These are phyloP conservation scores for Sphinx pinastri DNA, from an alignment of 2,888 invertebrate genomes.

Conservation along the genomic window DNA sequence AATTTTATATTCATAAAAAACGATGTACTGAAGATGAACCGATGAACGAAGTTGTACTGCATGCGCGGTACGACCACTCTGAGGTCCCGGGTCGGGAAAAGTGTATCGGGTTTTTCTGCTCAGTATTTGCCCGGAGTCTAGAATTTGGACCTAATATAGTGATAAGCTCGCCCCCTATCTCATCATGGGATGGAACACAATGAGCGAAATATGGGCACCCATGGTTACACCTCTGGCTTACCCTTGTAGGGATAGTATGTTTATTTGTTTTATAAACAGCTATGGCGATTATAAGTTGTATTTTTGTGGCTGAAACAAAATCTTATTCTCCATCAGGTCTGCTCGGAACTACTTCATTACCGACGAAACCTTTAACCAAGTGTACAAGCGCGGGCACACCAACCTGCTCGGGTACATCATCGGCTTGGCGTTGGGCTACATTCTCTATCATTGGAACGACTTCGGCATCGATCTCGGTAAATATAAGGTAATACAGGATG, in stretches of 20 bases:
- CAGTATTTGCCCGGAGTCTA: too few species aligned
- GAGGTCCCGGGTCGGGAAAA: not conserved
- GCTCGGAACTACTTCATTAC: not conserved
- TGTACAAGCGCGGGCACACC: slow-evolving; percentile 58
- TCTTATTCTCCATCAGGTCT: not conserved
- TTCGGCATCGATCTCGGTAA: slow-evolving; percentile 33
- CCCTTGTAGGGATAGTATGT: too few species aligned
- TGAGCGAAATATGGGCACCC: not conserved
- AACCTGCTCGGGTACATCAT: slow-evolving; percentile 54
- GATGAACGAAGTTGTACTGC: too few species aligned
- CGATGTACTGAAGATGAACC: too few species aligned
- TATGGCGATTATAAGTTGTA: too few species aligned
- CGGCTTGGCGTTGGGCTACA: slow-evolving; percentile 55
- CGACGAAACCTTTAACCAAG: slow-evolving; percentile 47
- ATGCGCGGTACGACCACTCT: too few species aligned
- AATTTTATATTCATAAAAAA: too few species aligned
- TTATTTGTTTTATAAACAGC: too few species aligned
- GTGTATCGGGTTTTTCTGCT: not conserved
- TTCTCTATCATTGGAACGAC: slow-evolving; percentile 42
- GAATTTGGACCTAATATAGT: too few species aligned
- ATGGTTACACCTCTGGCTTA: too few species aligned
- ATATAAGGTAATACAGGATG: slow-evolving; percentile 43
- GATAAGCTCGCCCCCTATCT: not conserved
- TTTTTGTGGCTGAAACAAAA: not conserved
- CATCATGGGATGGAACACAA: not conserved